Conservation (phyloP, 2,113 vertebrate genomes). For the Anguilla japonica region DNA sequence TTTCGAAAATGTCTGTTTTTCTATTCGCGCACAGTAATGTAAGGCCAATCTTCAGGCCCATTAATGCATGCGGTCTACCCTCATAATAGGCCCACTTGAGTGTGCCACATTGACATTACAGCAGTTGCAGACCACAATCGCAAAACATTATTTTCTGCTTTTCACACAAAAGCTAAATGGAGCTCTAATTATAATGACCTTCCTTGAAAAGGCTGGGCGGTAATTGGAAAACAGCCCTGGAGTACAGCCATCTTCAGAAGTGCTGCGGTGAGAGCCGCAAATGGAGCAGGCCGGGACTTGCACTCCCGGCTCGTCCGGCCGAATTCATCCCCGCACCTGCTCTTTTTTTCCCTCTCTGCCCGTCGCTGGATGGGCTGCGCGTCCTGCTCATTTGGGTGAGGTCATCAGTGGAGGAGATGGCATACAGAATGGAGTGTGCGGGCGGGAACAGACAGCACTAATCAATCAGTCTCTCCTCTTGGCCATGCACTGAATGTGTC, state of each 20-base stretch:
- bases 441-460: slow-evolving; percentile 6
- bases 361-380: neutral
- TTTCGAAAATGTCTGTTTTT: slow-evolving; percentile 58
- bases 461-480: neutral
- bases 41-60: slow-evolving; percentile 73
- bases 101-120: slow-evolving; percentile 54
- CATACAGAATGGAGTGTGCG: neutral
- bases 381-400: neutral
- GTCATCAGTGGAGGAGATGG: neutral
- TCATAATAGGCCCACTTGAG: slow-evolving; percentile 84
- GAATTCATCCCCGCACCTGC: slow-evolving; percentile 24
- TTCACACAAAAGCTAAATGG: slow-evolving; percentile 75
- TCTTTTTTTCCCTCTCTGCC: slow-evolving; percentile 4
- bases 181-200: slow-evolving; percentile 70
- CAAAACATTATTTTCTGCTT: slow-evolving; percentile 79
- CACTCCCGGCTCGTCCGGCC: neutral
- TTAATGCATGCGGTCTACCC: slow-evolving; percentile 75
- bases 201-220: slow-evolving; percentile 63
- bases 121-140: slow-evolving; percentile 76
- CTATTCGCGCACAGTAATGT: slow-evolving; percentile 58
- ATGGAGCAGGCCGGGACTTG: slow-evolving; percentile 30
- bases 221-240: slow-evolving; percentile 71
- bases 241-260: slow-evolving; percentile 62
- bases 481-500: neutral
- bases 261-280: slow-evolving; percentile 35